Evolutionary conservation across 2,797 vertebrate genomes (phyloP).

Genomic region (Schizopygopsis malacanthus): DNA sequence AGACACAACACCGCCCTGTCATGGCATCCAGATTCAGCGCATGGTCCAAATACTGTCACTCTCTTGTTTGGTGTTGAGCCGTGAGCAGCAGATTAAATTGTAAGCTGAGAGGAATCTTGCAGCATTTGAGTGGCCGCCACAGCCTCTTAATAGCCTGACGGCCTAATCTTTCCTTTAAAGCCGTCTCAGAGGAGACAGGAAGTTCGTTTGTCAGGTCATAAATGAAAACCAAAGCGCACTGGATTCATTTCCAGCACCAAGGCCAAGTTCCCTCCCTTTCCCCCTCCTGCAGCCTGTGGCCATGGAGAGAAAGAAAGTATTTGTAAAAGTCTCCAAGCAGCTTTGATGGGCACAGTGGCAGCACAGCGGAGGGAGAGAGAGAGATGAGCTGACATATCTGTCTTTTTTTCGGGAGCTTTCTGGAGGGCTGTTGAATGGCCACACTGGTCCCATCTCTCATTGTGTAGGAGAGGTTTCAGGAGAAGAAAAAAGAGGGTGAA

Average conservation of each 20-base stretch:
- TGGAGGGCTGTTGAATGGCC: conserved; percentile 48
- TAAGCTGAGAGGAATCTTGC: conserved; percentile 48
- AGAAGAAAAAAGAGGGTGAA: conserved; percentile 40
- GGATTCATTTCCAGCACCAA: conserved; percentile 58
- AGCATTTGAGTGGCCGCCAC: conserved; percentile 42
- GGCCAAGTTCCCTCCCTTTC: conserved; percentile 54
- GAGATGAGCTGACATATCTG: conserved; percentile 62
- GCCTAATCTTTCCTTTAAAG: conserved; percentile 54
- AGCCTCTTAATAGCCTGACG: conserved; percentile 45
- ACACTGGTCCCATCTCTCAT: conserved; percentile 47
- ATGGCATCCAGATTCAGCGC: conserved; percentile 13
- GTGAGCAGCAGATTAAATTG: conserved; percentile 46
- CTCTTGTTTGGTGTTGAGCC: conserved; percentile 44
- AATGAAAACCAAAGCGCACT: conserved; percentile 56
- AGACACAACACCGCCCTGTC: conserved; percentile 16
- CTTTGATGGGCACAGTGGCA: conserved; percentile 63
- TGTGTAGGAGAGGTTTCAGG: conserved; percentile 29
- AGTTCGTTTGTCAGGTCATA: conserved; percentile 58
- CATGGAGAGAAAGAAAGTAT: conserved; percentile 65
- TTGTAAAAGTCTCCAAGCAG: conserved; percentile 69
- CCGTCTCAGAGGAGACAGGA: conserved; percentile 57
- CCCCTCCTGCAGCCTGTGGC: conserved; percentile 62
- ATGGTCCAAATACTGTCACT: conserved; percentile 36
- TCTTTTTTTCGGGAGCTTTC: conserved; percentile 52
- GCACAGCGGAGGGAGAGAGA: conserved; percentile 57